A percentile compares a stretch with the other conserved stretches of the same genome.
Evolutionary conservation across 37 sponge, comb jelly and placozoan species (phyloP).

Genomic region (Theonella swinhoei): DNA sequence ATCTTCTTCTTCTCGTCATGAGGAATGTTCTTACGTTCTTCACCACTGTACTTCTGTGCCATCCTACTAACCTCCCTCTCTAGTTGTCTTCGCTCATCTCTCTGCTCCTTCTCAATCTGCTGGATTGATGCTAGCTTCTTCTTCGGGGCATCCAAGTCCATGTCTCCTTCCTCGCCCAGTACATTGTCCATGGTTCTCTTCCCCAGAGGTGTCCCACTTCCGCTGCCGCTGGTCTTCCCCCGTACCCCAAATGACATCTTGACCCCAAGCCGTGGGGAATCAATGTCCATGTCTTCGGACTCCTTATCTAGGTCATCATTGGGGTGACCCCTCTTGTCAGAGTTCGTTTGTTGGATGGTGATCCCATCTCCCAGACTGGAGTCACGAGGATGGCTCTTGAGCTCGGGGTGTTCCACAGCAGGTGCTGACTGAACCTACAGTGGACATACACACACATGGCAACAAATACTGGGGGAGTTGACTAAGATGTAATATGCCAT

Average conservation of each 20-base stretch:
- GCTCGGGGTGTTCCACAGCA: constrained; percentile 23
- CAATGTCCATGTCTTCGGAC: constrained; percentile 3
- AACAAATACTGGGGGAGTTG: not conserved
- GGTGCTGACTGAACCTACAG: constrained; percentile 75
- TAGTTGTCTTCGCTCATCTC: not conserved
- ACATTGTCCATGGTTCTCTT: constrained; percentile 41
- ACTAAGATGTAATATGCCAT: not conserved
- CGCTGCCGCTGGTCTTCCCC: not conserved
- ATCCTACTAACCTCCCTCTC: not conserved
- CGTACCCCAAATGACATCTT: constrained; percentile 70
- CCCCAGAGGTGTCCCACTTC: not conserved
- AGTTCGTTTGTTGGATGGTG: constrained; percentile 4
- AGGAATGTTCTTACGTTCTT: constrained; percentile 38
- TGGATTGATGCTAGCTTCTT: constrained; percentile 71
- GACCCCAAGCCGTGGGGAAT: constrained; percentile 40
- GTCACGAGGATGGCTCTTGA: constrained; percentile 35
- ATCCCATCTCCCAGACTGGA: constrained; percentile 4
- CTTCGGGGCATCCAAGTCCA: constrained; percentile 55
- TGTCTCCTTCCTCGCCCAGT: constrained; percentile 66
- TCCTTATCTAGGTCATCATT: constrained; percentile 4
- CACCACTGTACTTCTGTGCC: not conserved
- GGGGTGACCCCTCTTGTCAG: not conserved
- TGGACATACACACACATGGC: not conserved
- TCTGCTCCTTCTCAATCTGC: constrained; percentile 68
- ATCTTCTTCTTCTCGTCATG: constrained; percentile 89